phyloP scores from a whole-genome alignment of 2,113 vertebrate species.

The Lota lota region DNA sequence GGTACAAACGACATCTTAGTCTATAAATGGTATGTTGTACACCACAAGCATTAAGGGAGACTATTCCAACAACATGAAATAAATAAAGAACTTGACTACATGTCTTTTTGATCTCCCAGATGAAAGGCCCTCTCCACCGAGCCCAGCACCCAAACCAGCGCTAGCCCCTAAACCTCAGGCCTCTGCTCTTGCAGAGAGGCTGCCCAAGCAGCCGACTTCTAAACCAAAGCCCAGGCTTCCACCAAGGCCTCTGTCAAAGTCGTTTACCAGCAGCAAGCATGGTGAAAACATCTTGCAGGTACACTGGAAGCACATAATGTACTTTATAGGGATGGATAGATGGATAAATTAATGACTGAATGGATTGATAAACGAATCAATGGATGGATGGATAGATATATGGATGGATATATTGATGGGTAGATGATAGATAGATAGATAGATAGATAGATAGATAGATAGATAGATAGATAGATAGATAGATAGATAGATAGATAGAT shows the following conservation, averaged over 20 bases:
- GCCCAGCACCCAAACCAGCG: neutral
- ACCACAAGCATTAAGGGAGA: too few relatives aligned
- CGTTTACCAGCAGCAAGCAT: slow-evolving; percentile 70
- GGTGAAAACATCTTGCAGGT: slow-evolving; percentile 68
- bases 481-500: neutral
- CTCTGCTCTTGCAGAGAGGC: neutral
- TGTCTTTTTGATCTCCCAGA: slow-evolving; percentile 25
- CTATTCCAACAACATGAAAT: too few relatives aligned
- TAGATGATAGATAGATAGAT: neutral
- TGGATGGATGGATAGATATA: neutral
- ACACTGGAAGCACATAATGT: neutral
- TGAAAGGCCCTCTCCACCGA: slow-evolving; percentile 28
- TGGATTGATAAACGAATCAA: too few relatives aligned
- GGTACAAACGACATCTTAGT: too few relatives aligned
- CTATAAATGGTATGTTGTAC: too few relatives aligned
- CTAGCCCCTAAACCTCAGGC: slow-evolving; percentile 27
- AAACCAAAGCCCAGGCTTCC: slow-evolving; percentile 62
- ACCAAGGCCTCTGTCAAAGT: slow-evolving; percentile 57
- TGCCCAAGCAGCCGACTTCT: slow-evolving; percentile 48
- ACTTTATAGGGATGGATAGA: neutral
- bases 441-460: too few relatives aligned
- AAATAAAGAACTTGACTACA: neutral
- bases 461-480: neutral
- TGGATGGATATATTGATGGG: neutral
- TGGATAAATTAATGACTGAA: neutral